Evolutionary conservation across 2,888 invertebrate genomes (phyloP).

Genomic region (Myopa tessellatipennis): DNA sequence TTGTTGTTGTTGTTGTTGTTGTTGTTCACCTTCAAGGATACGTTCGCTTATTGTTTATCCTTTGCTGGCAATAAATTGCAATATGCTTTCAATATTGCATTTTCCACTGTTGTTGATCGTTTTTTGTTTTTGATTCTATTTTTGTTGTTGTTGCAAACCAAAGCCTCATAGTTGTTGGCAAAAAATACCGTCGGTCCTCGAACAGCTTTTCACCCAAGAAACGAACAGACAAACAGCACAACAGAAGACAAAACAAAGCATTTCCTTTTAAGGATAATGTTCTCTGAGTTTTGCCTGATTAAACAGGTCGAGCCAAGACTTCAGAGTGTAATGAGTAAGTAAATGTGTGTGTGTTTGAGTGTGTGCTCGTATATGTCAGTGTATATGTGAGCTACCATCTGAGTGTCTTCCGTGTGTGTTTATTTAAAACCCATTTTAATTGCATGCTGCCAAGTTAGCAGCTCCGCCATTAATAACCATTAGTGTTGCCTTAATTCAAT

Average conservation of each 20-base stretch:
- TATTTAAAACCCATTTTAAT: constrained; percentile 28
- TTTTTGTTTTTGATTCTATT: constrained; percentile 12
- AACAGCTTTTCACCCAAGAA: constrained; percentile 2
- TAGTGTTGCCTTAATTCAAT: constrained; percentile 35
- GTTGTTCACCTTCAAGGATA: constrained; percentile 11
- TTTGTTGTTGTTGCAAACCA: constrained; percentile 24
- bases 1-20: constrained; percentile 1
- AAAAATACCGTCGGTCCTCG: constrained; percentile 23
- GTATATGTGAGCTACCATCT: constrained; percentile 12
- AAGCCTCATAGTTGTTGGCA: constrained; percentile 31
- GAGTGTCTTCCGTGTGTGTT: not conserved
- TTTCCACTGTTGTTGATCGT: constrained; percentile 1
- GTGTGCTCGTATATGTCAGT: constrained; percentile 23
- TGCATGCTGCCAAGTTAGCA: constrained; percentile 28
- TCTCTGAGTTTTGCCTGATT: not conserved
- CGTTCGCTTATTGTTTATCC: constrained; percentile 33
- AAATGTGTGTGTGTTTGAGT: too few relatives aligned
- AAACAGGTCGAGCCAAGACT: too few relatives aligned
- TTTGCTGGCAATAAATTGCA: constrained; percentile 38
- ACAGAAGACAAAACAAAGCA: not conserved
- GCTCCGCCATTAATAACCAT: constrained; percentile 33
- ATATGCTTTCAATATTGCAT: constrained; percentile 38
- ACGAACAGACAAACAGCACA: constrained; percentile 5
- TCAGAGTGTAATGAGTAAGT: not conserved
- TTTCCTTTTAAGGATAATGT: not conserved